Evolutionary conservation across 1,140 invertebrate species (phyloP), one percentile per base, ranked within the genome.

Genomic region (Centruroides vittatus): DNA sequence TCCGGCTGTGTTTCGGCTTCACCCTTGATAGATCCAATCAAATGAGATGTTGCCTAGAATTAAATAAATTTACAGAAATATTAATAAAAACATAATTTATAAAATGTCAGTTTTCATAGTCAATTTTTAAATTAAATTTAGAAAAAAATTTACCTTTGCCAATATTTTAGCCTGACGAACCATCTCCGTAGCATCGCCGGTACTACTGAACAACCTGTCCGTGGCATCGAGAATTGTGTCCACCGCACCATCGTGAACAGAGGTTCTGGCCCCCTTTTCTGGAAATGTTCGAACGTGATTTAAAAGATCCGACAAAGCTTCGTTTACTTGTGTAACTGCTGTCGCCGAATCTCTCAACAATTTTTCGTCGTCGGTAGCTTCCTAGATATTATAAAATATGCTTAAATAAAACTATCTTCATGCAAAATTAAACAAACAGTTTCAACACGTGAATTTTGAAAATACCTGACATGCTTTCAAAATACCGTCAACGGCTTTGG

Each of bases 11-110:
- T 66, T 67, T 95, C 90, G 0, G 94, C 95, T 72, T 98, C 91
- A 35, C 86, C 85, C 76, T 95, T 94, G 64, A 96, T 97, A 60
- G 86, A 89, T 71, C 91, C 86, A 57, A 96, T 94, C 3, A 97
- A 78, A 58, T 91, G 84, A 0, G 93, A 89, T 0, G 93, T 95
- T 9, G 91, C 92, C 75, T 93, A 71, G 46, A 70, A 70, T 46
- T 69, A 59, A 59, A 70, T 61, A 57, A 47, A n/a, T 46, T 60
- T 5, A 3, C 11, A 59, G 55, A 46, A 35, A 46, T 35, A 9
- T 36, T 36, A 51, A 9, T 36, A 23, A 50, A 6, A 50, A 35
- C 34, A 48, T 12, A 13, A 58, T 7, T 3, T 5, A 3, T 13
- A 41, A 9, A 23, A 50, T 35, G 4, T 50, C 5, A 13, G 10